phyloP scores from a whole-genome alignment of 2,113 vertebrate species.

The Tetraodon nigroviridis region DNA sequence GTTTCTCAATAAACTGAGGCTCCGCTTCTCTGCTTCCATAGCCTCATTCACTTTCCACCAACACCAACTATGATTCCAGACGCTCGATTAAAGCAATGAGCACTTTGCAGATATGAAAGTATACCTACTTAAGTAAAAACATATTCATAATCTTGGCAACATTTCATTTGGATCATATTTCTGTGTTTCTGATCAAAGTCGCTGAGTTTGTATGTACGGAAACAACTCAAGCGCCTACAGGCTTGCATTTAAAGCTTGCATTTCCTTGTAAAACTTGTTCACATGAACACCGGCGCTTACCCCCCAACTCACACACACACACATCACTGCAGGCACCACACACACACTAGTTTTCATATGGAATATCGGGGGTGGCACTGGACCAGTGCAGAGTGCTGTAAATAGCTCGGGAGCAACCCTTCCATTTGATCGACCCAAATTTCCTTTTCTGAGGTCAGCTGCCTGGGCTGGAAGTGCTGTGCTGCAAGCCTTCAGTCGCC shows the following conservation, averaged over 20 bases:
- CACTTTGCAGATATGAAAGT: too few species aligned
- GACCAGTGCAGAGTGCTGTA: constrained; percentile 70
- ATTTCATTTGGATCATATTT: constrained; percentile 27
- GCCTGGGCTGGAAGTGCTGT: constrained; percentile 75
- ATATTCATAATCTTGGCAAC: constrained; percentile 45
- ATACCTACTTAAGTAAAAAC: constrained; percentile 29
- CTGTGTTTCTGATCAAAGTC: background rate
- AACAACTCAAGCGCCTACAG: constrained; percentile 24
- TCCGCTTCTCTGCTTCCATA: constrained; percentile 42
- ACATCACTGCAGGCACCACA: constrained; percentile 60
- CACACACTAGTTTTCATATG: constrained; percentile 70
- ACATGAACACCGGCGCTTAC: constrained; percentile 18
- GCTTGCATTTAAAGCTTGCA: constrained; percentile 28
- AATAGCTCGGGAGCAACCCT: constrained; percentile 79
- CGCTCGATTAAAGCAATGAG: too few species aligned
- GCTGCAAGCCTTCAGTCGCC: constrained; percentile 77
- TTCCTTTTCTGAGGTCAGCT: constrained; percentile 81
- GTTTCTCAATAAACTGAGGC: constrained; percentile 62
- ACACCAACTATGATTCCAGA: constrained; percentile 57
- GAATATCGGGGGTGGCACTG: constrained; percentile 79
- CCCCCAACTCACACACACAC: constrained; percentile 36
- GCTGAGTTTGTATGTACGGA: constrained; percentile 9
- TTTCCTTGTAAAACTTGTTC: constrained; percentile 50
- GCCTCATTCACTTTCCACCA: constrained; percentile 63
- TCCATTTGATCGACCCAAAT: constrained; percentile 78